These are phyloP conservation scores for Myiotriccus ornatus DNA, from an alignment of 2,797 vertebrate species.

Conservation along the genomic window DNA sequence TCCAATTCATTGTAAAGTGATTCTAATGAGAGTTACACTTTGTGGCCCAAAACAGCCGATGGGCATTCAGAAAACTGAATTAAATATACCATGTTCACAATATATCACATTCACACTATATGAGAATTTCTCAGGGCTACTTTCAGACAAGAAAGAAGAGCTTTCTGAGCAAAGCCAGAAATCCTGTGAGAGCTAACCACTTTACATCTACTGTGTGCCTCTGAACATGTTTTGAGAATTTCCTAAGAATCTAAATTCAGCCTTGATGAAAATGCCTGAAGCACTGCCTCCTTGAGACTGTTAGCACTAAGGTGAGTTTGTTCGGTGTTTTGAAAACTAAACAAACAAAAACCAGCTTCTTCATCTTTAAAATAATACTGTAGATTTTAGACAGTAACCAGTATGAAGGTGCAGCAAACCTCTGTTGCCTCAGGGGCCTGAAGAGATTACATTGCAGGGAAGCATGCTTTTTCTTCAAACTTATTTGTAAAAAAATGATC, in stretches of 20 bases:
- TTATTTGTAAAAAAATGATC: neutral
- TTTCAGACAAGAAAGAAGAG: neutral
- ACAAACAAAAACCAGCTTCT: neutral
- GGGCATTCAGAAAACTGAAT: neutral
- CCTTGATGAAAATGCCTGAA: slow-evolving; percentile 5
- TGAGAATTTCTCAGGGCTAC: neutral
- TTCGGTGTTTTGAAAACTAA: slow-evolving; percentile 1
- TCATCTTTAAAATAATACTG: neutral
- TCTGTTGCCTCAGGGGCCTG: neutral
- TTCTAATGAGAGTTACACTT: neutral
- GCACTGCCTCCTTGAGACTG: neutral
- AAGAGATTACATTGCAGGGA: neutral
- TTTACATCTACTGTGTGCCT: neutral
- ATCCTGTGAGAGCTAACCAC: neutral
- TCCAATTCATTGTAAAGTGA: neutral
- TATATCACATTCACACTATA: neutral
- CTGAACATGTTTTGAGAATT: neutral
- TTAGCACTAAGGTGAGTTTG: neutral
- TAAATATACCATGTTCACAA: neutral
- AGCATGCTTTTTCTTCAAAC: neutral
- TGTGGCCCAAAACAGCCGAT: neutral
- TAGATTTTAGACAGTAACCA: neutral
- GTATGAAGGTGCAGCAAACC: neutral
- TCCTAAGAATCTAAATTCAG: neutral
- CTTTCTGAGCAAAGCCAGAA: neutral